Conservation (phyloP, 2,113 vertebrate genomes). For the Gallinago jamesoni region DNA sequence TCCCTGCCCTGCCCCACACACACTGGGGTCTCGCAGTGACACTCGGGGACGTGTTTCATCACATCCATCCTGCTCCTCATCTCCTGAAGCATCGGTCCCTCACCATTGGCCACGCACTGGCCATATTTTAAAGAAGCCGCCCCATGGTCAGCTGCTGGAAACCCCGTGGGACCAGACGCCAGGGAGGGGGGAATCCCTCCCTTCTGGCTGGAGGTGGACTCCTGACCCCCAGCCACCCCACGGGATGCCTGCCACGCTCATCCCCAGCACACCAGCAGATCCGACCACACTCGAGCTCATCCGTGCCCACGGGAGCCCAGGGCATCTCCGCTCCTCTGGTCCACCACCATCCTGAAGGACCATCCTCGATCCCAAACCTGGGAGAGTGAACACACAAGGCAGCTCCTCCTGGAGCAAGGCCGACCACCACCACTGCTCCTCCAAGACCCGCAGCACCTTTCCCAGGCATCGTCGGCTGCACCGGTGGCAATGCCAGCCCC, state of each 20-base stretch:
- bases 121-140: neutral
- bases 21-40: neutral
- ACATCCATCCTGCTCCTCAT: neutral
- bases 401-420: neutral
- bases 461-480: fast-evolving
- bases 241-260: neutral
- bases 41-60: neutral
- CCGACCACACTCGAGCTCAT: neutral
- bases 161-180: neutral
- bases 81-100: neutral
- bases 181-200: neutral
- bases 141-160: neutral
- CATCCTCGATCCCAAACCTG: neutral
- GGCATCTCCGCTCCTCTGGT: neutral
- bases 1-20: neutral
- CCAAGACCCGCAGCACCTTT: neutral
- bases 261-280: fast-evolving
- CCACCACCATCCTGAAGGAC: neutral
- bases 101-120: neutral
- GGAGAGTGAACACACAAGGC: fast-evolving
- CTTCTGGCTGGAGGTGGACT: neutral
- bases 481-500: fast-evolving
- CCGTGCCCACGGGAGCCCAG: neutral
- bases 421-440: neutral
- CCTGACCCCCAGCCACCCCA: neutral